Evolutionary conservation across 2,888 invertebrate species (phyloP).

Genomic region (Reticulitermes lucifugus): DNA sequence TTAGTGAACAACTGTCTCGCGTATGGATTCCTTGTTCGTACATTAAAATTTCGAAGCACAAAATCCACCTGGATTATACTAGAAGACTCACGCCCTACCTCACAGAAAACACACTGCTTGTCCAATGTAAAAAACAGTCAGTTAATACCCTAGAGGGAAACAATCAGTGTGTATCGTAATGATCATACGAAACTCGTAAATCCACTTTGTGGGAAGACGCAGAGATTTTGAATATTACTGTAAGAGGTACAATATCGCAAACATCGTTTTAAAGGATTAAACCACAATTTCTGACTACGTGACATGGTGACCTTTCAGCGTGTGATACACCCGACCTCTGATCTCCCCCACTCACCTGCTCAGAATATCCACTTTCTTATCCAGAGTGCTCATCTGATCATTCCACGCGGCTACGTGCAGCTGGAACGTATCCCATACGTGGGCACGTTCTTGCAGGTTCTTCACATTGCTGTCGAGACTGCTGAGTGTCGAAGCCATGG

Average conservation of each 20-base stretch:
- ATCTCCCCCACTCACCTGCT: slow-evolving; percentile 60
- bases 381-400: slow-evolving; percentile 66
- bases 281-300: no score
- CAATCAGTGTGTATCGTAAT: no score
- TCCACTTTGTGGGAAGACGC: no score
- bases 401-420: slow-evolving; percentile 68
- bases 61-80: no score
- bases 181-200: no score
- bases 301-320: neutral
- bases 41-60: neutral
- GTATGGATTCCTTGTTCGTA: neutral
- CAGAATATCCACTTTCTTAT: slow-evolving; percentile 66
- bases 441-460: slow-evolving; percentile 64
- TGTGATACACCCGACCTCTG: neutral
- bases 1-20: neutral
- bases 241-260: no score
- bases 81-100: no score
- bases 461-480: slow-evolving; percentile 65
- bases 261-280: neutral
- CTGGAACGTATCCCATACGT: slow-evolving; percentile 68
- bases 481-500: slow-evolving; percentile 61
- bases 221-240: no score
- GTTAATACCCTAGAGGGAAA: no score
- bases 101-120: no score
- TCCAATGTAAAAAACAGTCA: neutral